Percentiles rank a stretch among this genome's conserved stretches.
These are phyloP conservation scores for Nycticebus coucang DNA, from an alignment of 2,113 vertebrate genomes.

Conservation along the genomic window DNA sequence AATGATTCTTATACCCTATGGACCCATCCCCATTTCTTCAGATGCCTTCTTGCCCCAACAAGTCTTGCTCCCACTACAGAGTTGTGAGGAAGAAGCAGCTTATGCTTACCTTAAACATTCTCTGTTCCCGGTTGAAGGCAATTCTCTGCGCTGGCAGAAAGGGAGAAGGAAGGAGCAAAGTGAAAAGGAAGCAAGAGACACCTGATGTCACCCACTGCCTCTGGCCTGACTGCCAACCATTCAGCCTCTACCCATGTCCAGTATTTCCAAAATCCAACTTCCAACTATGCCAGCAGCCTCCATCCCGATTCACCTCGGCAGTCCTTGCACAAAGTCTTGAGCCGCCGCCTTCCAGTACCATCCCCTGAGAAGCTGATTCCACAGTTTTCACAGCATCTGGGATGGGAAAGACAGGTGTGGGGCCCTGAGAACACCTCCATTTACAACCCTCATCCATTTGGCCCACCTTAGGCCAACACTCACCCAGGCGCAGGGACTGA, in stretches of 20 bases:
- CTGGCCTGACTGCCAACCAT: background rate
- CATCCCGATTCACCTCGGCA: conserved; percentile 78
- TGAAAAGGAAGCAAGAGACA: background rate
- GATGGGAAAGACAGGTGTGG: background rate
- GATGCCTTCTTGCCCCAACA: background rate
- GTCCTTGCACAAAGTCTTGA: conserved; percentile 79
- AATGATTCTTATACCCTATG: background rate
- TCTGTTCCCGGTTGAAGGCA: conserved; percentile 82
- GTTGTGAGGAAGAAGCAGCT: background rate
- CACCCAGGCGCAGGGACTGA: conserved; percentile 65
- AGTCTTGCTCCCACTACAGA: background rate
- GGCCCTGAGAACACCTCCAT: background rate
- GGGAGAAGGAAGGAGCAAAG: background rate
- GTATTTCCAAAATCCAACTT: background rate
- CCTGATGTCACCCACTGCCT: background rate
- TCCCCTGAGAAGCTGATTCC: conserved; percentile 76
- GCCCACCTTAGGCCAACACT: conserved; percentile 51
- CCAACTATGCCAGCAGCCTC: background rate
- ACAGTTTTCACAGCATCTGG: conserved; percentile 83
- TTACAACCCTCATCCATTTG: background rate
- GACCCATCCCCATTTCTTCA: background rate
- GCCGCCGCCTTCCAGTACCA: conserved; percentile 71
- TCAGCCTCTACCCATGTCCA: background rate
- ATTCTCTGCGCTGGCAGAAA: conserved; percentile 77
- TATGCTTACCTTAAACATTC: conserved; percentile 80